A percentile compares a stretch with the other conserved stretches of the same genome.
These are phyloP conservation scores for Amazonetta brasiliensis DNA, from an alignment of 2,797 vertebrate species.

Conservation along the genomic window DNA sequence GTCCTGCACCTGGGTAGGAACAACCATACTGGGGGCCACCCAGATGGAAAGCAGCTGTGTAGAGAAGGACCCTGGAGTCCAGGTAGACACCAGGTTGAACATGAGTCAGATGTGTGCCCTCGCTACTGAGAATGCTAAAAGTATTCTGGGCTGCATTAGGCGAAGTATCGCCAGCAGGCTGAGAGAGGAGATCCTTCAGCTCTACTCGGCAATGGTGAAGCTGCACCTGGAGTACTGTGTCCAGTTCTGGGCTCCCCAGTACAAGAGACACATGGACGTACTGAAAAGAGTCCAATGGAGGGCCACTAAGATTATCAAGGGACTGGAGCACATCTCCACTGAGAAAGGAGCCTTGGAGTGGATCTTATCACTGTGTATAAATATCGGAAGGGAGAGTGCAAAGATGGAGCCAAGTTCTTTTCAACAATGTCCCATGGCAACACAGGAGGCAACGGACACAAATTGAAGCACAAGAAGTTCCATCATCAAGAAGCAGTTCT, in stretches of 20 bases:
- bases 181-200: background rate
- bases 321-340: background rate
- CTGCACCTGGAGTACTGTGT: background rate
- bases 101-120: background rate
- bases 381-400: background rate
- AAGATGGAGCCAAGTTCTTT: background rate
- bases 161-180: background rate
- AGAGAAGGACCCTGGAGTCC: background rate
- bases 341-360: background rate
- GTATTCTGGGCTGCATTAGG: background rate
- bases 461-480: background rate
- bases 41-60: background rate
- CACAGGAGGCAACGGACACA: background rate
- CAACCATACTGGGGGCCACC: background rate
- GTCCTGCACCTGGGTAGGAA: too few relatives aligned
- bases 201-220: background rate
- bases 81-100: background rate
- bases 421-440: background rate
- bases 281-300: too few relatives aligned
- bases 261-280: background rate
- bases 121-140: background rate
- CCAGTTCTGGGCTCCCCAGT: too few relatives aligned
- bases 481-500: background rate
- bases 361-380: background rate
- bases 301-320: background rate